These are phyloP conservation scores for Halichoerus grypus DNA, from an alignment of 2,113 vertebrate genomes.

Conservation along the genomic window DNA sequence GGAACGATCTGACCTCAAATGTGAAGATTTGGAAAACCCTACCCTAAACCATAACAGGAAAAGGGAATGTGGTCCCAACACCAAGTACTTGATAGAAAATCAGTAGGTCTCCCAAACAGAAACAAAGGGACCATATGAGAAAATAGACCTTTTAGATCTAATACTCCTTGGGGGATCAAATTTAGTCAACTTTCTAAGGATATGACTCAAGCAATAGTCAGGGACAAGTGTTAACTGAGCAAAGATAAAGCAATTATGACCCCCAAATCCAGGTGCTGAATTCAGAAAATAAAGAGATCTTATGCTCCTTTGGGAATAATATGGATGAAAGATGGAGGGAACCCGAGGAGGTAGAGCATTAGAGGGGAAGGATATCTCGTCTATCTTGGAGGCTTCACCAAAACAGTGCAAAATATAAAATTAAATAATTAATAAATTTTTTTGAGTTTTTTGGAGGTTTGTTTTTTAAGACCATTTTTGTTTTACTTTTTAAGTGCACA, in stretches of 20 bases:
- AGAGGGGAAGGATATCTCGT: neutral
- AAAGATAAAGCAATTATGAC: neutral
- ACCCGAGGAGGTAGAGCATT: neutral
- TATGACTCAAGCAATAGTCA: neutral
- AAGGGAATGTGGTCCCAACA: neutral
- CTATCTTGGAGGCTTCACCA: neutral
- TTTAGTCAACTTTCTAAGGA: neutral
- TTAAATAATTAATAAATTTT: neutral
- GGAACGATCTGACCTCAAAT: neutral
- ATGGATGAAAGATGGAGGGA: neutral
- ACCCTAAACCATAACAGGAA: neutral
- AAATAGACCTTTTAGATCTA: neutral
- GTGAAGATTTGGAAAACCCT: neutral
- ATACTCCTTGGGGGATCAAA: neutral
- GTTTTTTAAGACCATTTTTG: neutral
- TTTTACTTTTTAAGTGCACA: neutral
- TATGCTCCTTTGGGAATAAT: neutral
- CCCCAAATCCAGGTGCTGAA: neutral
- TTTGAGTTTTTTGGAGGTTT: neutral
- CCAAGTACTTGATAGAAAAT: neutral
- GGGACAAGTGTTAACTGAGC: neutral
- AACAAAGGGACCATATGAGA: neutral
- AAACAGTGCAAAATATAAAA: neutral
- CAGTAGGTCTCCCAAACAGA: neutral
- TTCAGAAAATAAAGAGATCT: neutral